phyloP scores from a whole-genome alignment of 2,888 invertebrate genomes.

The Eristalis tenax region DNA sequence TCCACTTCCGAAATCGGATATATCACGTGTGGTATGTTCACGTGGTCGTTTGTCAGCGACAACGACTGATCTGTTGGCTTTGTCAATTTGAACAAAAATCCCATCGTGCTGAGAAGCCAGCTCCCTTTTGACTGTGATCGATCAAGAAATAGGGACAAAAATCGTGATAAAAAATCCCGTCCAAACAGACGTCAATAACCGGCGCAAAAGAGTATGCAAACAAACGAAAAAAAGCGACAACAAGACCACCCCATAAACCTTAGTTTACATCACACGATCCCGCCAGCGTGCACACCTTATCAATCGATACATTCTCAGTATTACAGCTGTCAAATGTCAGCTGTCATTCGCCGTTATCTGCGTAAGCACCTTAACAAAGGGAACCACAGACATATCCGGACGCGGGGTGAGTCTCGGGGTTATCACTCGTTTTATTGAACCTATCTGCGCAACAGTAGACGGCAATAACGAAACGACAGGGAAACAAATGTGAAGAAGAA shows the following conservation, averaged over 20 bases:
- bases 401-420: conserved; percentile 43
- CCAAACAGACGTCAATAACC: neutral
- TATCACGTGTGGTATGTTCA: too few species aligned
- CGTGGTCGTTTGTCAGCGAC: too few species aligned
- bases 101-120: too few species aligned
- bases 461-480: too few species aligned
- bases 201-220: too few species aligned
- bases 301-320: neutral
- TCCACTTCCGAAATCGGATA: too few species aligned
- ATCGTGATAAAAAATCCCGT: too few species aligned
- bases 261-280: neutral
- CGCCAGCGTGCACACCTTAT: neutral
- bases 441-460: conserved; percentile 42
- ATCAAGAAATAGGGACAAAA: neutral
- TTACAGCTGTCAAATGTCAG: neutral
- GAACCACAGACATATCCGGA: neutral
- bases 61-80: too few species aligned
- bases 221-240: too few species aligned
- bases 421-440: conserved; percentile 54
- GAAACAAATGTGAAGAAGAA: neutral
- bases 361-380: neutral
- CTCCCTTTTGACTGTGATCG: too few species aligned
- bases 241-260: neutral
- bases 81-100: too few species aligned
- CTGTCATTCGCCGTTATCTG: neutral